A percentile compares a stretch with the other conserved stretches of the same genome.
These are phyloP conservation scores for Epinephelus fuscoguttatus DNA, from an alignment of 2,113 vertebrate genomes.

Conservation along the genomic window DNA sequence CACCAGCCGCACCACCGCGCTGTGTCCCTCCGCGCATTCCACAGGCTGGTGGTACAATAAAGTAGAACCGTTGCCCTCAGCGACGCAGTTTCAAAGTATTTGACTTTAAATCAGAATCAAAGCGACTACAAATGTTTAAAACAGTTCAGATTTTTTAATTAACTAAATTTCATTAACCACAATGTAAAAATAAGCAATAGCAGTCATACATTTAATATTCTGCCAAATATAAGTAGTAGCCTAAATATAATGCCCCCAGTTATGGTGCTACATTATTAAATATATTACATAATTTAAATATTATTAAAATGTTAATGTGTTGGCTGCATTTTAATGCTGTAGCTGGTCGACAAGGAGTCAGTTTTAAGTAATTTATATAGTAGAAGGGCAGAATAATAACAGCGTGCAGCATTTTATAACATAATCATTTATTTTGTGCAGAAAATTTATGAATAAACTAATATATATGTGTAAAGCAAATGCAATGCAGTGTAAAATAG, in stretches of 20 bases:
- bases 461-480: too few relatives aligned
- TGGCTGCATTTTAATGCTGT: neutral
- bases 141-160: neutral
- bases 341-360: neutral
- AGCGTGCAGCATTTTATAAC: neutral
- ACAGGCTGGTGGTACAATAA: constrained; percentile 83
- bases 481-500: too few relatives aligned
- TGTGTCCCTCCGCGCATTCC: constrained; percentile 86
- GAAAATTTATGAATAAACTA: too few relatives aligned
- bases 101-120: neutral
- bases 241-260: neutral
- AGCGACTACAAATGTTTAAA: neutral
- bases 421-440: neutral
- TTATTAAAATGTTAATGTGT: neutral
- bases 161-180: neutral
- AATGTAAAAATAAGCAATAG: neutral
- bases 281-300: neutral
- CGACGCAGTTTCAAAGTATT: constrained; percentile 1
- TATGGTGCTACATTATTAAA: neutral
- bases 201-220: neutral
- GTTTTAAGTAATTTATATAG: neutral
- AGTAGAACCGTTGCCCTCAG: constrained; percentile 73
- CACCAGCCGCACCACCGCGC: constrained; percentile 54
- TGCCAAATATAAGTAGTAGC: neutral
- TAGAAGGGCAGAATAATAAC: neutral